These are phyloP conservation scores for Brachionichthys hirsutus DNA, from an alignment of 2,113 vertebrate genomes.

Conservation along the genomic window DNA sequence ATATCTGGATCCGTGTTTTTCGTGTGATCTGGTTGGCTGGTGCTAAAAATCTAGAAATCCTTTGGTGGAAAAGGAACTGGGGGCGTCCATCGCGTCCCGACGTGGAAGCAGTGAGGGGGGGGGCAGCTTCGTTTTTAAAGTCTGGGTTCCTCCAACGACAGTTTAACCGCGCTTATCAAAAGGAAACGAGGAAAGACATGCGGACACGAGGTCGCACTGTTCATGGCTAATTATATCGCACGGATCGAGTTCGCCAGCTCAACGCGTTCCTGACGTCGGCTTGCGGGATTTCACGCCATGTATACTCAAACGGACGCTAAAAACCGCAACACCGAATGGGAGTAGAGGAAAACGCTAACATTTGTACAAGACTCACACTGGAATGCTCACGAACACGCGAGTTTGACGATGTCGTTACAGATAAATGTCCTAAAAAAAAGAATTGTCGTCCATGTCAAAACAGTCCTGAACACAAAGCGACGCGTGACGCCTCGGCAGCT, in stretches of 20 bases:
- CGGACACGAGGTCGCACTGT: not conserved
- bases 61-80: slow-evolving; percentile 14
- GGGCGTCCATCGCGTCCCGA: slow-evolving; percentile 52
- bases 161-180: slow-evolving; percentile 6
- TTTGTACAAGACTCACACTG: not conserved
- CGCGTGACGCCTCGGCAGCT: not conserved
- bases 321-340: slow-evolving; percentile 46
- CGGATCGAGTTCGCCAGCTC: slow-evolving; percentile 17
- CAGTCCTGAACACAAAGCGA: slow-evolving; percentile 33
- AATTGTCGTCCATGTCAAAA: slow-evolving; percentile 57
- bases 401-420: not conserved
- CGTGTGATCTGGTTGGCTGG: not conserved
- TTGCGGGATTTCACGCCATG: slow-evolving; percentile 50
- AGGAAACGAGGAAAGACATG: slow-evolving; percentile 8
- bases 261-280: slow-evolving; percentile 39
- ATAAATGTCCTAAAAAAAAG: slow-evolving; percentile 10
- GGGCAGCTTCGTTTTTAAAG: slow-evolving; percentile 2
- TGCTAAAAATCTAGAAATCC: slow-evolving; percentile 18
- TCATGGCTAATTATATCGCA: slow-evolving; percentile 46
- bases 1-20: slow-evolving; percentile 5
- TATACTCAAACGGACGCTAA: slow-evolving; percentile 49
- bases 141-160: too few species aligned
- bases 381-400: not conserved
- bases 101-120: slow-evolving; percentile 18
- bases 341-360: not conserved